Evolutionary conservation across 2,113 vertebrate genomes (phyloP), one percentile per base, ranked within the genome.

Genomic region (Tragelaphus buxtoni): DNA sequence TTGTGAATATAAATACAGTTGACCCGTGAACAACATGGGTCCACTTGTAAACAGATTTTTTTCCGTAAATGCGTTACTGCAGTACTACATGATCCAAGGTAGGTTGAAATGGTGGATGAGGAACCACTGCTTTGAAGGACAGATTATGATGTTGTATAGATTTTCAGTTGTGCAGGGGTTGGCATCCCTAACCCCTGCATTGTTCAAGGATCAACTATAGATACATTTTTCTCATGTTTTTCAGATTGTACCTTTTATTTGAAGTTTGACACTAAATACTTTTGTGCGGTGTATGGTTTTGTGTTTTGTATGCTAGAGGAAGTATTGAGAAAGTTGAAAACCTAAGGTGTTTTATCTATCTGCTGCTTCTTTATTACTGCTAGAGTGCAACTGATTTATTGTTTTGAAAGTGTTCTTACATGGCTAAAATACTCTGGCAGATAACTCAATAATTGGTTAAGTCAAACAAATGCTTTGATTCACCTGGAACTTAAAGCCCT

Each of bases 381-480:
- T 60, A 14, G 47, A 92, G n/a, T 84, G 16, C 14, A 88, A 24
- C 22, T 86, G 53, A 93, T 94, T 89, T 97, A 84, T 95, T 96
- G 93, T 93, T 79, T 92, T 94, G 82, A 13, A 93, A 94, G 88
- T 91, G 58, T 95, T 93, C 58, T 88, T 91, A 47, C 14, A 30
- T n/a, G 42, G 35, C 39, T 72, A 88, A 87, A 96, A 87, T 28
- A 91, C 74, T 6, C 88, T 85, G 85, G 77, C 49, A 98, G 92
- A 80, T 91, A 91, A 95, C 58, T 85, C 91, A 93, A 51, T 97
- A 97, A 79, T 84, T 95, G 91, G 79, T 93, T 80, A 80, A 88
- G 77, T 93, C 96, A 96, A 94, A 93, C 47, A 91, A 93, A 95
- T 97, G 65, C 74, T 93, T 95, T 94, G 88, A 95, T 96, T 96